These are phyloP conservation scores for Xyliphius kryptos DNA, from an alignment of 2,113 vertebrate species.

Conservation along the genomic window DNA sequence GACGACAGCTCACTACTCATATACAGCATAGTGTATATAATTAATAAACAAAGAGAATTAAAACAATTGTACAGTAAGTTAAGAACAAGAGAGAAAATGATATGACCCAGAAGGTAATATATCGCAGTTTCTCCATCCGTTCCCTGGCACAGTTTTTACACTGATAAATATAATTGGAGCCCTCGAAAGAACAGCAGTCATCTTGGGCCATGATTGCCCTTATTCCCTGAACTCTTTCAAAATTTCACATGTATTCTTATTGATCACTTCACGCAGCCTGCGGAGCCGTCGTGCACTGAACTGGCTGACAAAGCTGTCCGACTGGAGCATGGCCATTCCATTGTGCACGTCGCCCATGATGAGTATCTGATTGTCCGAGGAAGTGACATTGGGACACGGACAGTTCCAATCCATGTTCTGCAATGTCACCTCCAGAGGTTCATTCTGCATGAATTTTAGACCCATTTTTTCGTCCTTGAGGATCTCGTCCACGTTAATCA, in stretches of 20 bases:
- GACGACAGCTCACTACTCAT: conserved; percentile 2
- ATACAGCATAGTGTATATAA: conserved; percentile 13
- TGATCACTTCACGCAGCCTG: no score
- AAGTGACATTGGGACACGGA: conserved; percentile 91
- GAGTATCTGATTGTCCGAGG: no score
- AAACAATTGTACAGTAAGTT: background rate
- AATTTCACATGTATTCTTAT: no score
- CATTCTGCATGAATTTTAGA: conserved; percentile 87
- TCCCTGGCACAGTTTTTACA: conserved; percentile 1
- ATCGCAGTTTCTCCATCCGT: background rate
- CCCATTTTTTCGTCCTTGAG: no score
- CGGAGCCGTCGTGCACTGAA: no score
- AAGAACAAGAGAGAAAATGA: background rate
- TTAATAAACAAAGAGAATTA: conserved; percentile 7
- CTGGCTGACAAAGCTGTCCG: no score
- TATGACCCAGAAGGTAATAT: background rate
- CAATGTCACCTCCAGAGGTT: conserved; percentile 88
- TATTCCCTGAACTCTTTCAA: no score
- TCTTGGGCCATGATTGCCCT: conserved; percentile 9
- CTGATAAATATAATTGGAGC: background rate
- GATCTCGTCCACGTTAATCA: no score
- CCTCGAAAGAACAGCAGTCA: conserved; percentile 16
- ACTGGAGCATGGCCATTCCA: no score
- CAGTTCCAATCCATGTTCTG: conserved; percentile 93
- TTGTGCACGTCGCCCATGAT: no score